Percentiles rank a stretch among this genome's conserved stretches.
Conservation (phyloP, 2,113 vertebrate species). For the Balaenoptera acutorostrata region DNA sequence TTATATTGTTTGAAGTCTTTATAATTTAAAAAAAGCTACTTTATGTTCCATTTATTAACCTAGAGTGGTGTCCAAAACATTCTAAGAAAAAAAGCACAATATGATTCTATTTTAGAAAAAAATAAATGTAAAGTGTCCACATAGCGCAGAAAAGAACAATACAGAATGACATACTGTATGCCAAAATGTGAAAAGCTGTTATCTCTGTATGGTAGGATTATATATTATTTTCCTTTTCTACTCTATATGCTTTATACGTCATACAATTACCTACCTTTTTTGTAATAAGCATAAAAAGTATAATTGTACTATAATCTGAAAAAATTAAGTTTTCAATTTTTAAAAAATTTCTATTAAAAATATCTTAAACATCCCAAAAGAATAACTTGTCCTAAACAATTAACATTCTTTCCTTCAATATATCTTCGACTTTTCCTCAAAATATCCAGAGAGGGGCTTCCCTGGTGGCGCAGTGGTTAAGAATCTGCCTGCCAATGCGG, state of each 20-base stretch:
- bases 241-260: neutral
- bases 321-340: neutral
- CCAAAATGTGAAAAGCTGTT: neutral
- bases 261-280: neutral
- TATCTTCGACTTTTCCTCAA: slow-evolving; percentile 17
- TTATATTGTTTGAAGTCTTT: neutral
- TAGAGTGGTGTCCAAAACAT: neutral
- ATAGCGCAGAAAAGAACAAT: neutral
- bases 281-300: neutral
- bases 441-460: neutral
- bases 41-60: neutral
- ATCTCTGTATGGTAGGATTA: neutral
- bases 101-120: neutral
- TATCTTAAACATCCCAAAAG: neutral
- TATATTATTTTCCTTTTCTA: neutral
- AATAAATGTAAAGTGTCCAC: neutral
- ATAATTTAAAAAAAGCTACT: neutral
- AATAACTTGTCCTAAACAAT: neutral
- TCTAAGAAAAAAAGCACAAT: neutral
- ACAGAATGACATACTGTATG: neutral
- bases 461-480: too few species aligned
- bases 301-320: neutral
- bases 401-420: neutral
- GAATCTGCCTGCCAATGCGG: too few species aligned
- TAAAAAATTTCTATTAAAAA: neutral